Percentiles rank a stretch among this genome's conserved stretches.
These are phyloP conservation scores for Corydoras maculifer DNA, from an alignment of 2,113 vertebrate genomes.

Conservation along the genomic window DNA sequence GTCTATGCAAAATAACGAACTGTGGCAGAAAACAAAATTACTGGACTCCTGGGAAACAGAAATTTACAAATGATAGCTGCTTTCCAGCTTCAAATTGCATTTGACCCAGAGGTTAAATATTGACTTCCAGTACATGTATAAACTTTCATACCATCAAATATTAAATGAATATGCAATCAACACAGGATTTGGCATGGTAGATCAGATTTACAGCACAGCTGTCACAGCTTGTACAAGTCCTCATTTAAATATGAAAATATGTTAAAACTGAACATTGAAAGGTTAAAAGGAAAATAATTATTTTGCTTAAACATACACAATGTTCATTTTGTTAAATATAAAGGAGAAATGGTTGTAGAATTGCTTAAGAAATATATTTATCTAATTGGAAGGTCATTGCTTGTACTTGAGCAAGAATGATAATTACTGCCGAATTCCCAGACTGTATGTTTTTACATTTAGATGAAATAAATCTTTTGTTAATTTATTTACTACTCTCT, in stretches of 20 bases:
- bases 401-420: conserved; percentile 9
- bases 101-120: conserved; percentile 41
- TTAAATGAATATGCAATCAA: conserved; percentile 40
- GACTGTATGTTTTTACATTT: too few relatives aligned
- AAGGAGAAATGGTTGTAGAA: too few relatives aligned
- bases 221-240: conserved; percentile 24
- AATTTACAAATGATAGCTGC: conserved; percentile 38
- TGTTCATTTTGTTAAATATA: too few relatives aligned
- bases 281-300: too few relatives aligned
- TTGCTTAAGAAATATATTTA: too few relatives aligned
- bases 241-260: neutral
- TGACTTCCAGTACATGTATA: conserved; percentile 35
- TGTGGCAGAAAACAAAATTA: conserved; percentile 30
- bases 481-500: too few relatives aligned
- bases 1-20: conserved; percentile 40
- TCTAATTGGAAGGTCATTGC: neutral
- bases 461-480: too few relatives aligned
- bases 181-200: conserved; percentile 26
- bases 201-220: conserved; percentile 34
- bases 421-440: too few relatives aligned
- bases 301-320: too few relatives aligned
- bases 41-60: conserved; percentile 21
- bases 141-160: conserved; percentile 28
- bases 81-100: conserved; percentile 42
- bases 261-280: too few relatives aligned